Conservation (phyloP, 2,797 vertebrate species). For the Sebastes dallii region DNA sequence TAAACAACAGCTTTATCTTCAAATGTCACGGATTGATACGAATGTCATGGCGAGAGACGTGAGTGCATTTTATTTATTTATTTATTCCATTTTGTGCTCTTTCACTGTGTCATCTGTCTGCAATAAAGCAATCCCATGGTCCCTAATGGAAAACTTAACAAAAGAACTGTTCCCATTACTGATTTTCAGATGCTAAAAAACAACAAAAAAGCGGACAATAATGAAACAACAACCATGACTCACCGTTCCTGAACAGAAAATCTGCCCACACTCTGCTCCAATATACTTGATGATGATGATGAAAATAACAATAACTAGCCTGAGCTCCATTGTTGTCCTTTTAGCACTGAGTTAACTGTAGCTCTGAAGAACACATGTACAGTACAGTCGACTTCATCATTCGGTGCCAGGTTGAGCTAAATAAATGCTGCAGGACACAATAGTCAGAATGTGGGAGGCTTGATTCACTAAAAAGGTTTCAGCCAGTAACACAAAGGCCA, state of each 20-base stretch:
- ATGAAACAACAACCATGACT: slow-evolving; percentile 2
- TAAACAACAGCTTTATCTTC: not conserved
- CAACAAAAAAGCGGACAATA: not conserved
- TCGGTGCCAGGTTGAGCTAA: not conserved
- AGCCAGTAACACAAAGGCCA: not conserved
- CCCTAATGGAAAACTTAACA: not conserved
- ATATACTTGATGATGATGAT: not conserved
- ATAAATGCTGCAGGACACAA: slow-evolving; percentile 5
- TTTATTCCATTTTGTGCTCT: not conserved
- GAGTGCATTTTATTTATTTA: not conserved
- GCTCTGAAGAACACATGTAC: not conserved
- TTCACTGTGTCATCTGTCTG: not conserved
- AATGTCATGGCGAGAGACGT: not conserved
- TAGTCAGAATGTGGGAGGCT: slow-evolving; percentile 30
- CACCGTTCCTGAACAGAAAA: slow-evolving; percentile 15
- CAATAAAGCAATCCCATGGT: not conserved
- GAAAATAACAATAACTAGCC: not conserved
- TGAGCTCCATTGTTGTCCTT: not conserved
- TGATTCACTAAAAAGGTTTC: slow-evolving; percentile 12
- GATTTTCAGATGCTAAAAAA: not conserved
- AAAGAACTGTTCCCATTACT: not conserved
- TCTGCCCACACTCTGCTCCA: slow-evolving; percentile 26
- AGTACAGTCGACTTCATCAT: not conserved
- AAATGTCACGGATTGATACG: not conserved
- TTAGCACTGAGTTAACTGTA: not conserved